phyloP scores from a whole-genome alignment of 2,113 vertebrate genomes.

The Macrotis lagotis region DNA sequence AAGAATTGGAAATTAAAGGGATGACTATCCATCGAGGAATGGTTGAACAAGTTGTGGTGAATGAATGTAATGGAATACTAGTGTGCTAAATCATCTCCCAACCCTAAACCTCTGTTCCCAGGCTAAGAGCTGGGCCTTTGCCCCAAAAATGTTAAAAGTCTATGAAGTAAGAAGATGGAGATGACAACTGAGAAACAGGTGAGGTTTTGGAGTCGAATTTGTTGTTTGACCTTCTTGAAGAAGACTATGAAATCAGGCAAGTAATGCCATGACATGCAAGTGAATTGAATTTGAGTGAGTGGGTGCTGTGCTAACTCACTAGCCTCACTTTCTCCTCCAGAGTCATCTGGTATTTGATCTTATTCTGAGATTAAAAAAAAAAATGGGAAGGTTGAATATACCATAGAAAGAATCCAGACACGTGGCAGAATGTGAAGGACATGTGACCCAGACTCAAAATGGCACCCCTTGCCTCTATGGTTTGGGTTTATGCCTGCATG shows the following conservation, averaged over 20 bases:
- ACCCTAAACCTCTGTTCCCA: neutral
- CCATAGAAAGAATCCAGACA: neutral
- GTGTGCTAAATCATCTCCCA: neutral
- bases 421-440: neutral
- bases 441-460: neutral
- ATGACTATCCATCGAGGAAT: neutral
- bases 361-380: too few relatives aligned
- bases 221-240: too few relatives aligned
- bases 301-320: too few relatives aligned
- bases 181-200: neutral
- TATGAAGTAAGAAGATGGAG: neutral
- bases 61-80: neutral
- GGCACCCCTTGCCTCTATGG: neutral
- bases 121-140: neutral
- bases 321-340: too few relatives aligned
- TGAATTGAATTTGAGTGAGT: too few relatives aligned
- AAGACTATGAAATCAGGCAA: too few relatives aligned
- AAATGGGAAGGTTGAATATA: too few relatives aligned
- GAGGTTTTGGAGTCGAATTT: too few relatives aligned
- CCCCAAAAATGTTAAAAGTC: neutral
- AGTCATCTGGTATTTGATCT: too few relatives aligned
- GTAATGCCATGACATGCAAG: too few relatives aligned
- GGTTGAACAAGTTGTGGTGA: neutral
- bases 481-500: neutral
- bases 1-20: neutral